Conservation (phyloP, 2,888 invertebrate species). For the Abrostola tripartita region DNA sequence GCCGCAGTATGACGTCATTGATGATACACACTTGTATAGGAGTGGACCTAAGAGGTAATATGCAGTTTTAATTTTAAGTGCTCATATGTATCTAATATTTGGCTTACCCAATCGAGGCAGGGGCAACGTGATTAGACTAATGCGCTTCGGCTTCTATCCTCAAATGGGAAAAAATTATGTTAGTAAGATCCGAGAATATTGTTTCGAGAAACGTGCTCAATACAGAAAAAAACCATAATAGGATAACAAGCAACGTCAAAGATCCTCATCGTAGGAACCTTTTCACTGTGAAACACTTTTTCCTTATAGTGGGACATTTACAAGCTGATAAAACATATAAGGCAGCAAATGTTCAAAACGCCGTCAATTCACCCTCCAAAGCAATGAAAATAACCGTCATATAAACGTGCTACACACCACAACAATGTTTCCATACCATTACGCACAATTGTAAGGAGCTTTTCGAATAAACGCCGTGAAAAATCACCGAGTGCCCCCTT, state of each 20-base stretch:
- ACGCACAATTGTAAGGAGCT: conserved; percentile 63
- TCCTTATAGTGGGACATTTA: not conserved
- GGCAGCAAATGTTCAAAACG: conserved; percentile 1
- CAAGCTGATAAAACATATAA: conserved; percentile 1
- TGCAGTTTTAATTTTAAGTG: not conserved
- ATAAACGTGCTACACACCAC: conserved; percentile 37
- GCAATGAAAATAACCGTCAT: conserved; percentile 12
- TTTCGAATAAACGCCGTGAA: conserved; percentile 57
- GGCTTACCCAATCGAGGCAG: too few relatives aligned
- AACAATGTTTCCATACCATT: conserved; percentile 68
- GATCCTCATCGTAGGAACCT: not conserved
- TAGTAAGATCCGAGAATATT: too few relatives aligned
- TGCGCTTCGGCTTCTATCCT: too few relatives aligned
- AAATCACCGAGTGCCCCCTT: conserved; percentile 44
- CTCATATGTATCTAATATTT: too few relatives aligned
- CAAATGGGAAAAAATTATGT: too few relatives aligned
- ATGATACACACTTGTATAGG: conserved; percentile 26
- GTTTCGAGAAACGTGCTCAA: too few relatives aligned
- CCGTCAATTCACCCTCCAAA: conserved; percentile 11
- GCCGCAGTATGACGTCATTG: conserved; percentile 46
- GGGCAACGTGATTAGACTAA: too few relatives aligned
- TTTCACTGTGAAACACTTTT: not conserved
- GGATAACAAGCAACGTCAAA: not conserved
- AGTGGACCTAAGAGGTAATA: not conserved
- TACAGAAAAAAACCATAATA: too few relatives aligned